A percentile compares a stretch with the other conserved stretches of the same genome.
Conservation (phyloP, 2,888 invertebrate genomes). For the Deilephila elpenor region DNA sequence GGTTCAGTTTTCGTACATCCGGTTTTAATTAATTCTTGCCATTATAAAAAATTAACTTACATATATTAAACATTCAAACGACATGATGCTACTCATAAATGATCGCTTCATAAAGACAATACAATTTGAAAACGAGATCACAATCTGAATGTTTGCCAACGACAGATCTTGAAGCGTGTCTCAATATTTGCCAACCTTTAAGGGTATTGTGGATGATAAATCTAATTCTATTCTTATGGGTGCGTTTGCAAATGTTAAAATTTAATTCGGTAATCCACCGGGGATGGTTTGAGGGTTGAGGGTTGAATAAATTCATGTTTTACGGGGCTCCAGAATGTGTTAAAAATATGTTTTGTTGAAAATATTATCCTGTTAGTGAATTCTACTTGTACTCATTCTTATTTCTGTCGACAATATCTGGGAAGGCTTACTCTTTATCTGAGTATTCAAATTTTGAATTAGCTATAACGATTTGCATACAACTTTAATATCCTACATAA, state of each 20-base stretch:
- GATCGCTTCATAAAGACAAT: neutral
- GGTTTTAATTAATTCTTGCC: too few species aligned
- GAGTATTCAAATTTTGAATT: too few species aligned
- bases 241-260: conserved; percentile 53
- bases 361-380: neutral
- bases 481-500: too few species aligned
- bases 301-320: neutral
- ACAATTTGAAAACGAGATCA: neutral
- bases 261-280: conserved; percentile 50
- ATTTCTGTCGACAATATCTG: too few species aligned
- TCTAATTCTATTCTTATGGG: neutral
- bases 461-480: too few species aligned
- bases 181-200: conserved; percentile 5
- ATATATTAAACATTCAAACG: too few species aligned
- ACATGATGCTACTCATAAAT: neutral
- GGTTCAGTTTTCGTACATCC: too few species aligned
- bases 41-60: too few species aligned
- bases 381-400: too few species aligned
- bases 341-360: neutral
- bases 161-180: neutral
- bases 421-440: too few species aligned
- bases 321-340: neutral
- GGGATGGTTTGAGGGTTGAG: too few species aligned
- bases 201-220: conserved; percentile 1
- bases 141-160: neutral